phyloP scores from a whole-genome alignment of 2,797 vertebrate genomes.

The Streptopelia turtur region DNA sequence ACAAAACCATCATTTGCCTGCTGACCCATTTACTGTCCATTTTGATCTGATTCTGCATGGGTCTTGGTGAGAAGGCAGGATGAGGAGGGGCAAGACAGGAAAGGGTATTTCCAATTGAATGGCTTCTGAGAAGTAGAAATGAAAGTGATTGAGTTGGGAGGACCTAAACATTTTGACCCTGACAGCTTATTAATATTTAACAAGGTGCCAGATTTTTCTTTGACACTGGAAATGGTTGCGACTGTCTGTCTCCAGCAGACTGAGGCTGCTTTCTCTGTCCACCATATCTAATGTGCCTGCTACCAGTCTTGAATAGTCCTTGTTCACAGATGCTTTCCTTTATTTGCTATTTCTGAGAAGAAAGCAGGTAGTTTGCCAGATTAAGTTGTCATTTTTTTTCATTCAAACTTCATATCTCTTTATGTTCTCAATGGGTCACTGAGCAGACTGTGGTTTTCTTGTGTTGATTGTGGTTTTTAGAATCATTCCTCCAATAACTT shows the following conservation, averaged over 20 bases:
- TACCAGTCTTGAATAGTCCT: slow-evolving; percentile 31
- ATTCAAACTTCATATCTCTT: slow-evolving; percentile 32
- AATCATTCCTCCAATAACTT: slow-evolving; percentile 42
- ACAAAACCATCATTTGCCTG: slow-evolving; percentile 43
- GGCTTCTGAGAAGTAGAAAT: slow-evolving; percentile 55
- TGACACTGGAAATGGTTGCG: slow-evolving; percentile 35
- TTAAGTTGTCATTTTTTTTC: slow-evolving; percentile 24
- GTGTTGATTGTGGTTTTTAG: slow-evolving; percentile 43
- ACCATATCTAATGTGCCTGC: slow-evolving; percentile 59
- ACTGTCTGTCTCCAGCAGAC: slow-evolving; percentile 58
- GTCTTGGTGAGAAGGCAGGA: slow-evolving; percentile 18
- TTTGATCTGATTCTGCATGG: slow-evolving; percentile 27
- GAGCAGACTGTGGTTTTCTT: slow-evolving; percentile 47
- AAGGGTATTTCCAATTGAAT: slow-evolving; percentile 32
- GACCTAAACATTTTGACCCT: slow-evolving; percentile 43
- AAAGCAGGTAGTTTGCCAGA: slow-evolving; percentile 27
- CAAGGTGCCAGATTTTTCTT: slow-evolving; percentile 68
- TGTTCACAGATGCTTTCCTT: slow-evolving; percentile 39
- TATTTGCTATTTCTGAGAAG: slow-evolving; percentile 39
- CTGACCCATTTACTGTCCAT: slow-evolving; percentile 23
- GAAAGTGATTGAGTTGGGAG: slow-evolving; percentile 64
- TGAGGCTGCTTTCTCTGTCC: slow-evolving; percentile 49
- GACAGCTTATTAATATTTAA: slow-evolving; percentile 68
- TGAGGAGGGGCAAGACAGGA: slow-evolving; percentile 35
- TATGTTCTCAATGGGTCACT: slow-evolving; percentile 44